Conservation (phyloP, 2,888 invertebrate species). For the Lithophane semibrunnea region DNA sequence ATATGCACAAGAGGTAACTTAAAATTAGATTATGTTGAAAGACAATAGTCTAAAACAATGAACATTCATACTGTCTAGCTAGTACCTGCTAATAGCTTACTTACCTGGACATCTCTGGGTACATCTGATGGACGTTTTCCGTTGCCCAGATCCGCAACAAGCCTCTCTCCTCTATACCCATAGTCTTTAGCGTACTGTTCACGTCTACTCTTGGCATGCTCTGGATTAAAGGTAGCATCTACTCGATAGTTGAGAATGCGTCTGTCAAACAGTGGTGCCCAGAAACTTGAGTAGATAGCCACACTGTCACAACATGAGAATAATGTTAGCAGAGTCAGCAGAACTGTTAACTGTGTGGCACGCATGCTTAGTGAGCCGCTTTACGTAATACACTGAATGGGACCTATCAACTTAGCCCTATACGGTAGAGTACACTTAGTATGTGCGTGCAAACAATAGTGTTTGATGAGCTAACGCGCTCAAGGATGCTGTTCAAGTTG, state of each 20-base stretch:
- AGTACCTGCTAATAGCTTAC: constrained; percentile 6
- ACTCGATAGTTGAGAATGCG: constrained; percentile 82
- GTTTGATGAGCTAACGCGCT: constrained; percentile 48
- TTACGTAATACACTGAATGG: constrained; percentile 28
- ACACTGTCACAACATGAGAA: constrained; percentile 67
- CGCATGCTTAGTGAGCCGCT: constrained; percentile 22
- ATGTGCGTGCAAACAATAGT: constrained; percentile 42
- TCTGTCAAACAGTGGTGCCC: constrained; percentile 83
- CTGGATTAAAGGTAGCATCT: constrained; percentile 78
- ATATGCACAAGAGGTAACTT: not conserved
- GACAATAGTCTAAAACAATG: not conserved
- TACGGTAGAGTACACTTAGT: constrained; percentile 9
- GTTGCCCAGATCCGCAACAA: constrained; percentile 82
- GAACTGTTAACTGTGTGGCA: not conserved
- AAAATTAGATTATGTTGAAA: not conserved
- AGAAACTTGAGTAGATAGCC: constrained; percentile 83
- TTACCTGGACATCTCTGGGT: constrained; percentile 69
- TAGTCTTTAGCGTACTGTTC: constrained; percentile 72
- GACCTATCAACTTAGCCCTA: not conserved
- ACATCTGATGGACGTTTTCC: constrained; percentile 71
- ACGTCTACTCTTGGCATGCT: constrained; percentile 72
- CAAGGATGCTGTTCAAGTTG: constrained; percentile 53
- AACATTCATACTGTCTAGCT: not conserved
- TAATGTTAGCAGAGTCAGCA: constrained; percentile 9
- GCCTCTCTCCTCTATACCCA: constrained; percentile 79